Base-by-base conservation (phyloP, 2,888 invertebrate species). In the Lordiphosa andalusiaca region DNA sequence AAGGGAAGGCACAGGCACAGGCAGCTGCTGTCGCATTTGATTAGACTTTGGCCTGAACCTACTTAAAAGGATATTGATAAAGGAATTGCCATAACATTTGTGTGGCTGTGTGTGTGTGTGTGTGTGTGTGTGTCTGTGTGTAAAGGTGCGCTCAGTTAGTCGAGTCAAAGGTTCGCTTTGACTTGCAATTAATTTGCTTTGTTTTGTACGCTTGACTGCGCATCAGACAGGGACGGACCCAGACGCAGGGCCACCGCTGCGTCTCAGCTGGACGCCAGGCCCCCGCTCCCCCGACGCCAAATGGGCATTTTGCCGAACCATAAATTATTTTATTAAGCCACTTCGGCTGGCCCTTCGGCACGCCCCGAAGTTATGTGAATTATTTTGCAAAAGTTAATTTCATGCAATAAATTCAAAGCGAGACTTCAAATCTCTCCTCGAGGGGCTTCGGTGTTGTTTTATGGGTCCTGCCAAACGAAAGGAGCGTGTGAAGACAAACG, bases 171-270 rank as follows among this genome's bases (percentile, higher is more conserved):
- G 70, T 69, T 84, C 53, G 55, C 69, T 81, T 86, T 81, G 85
- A 78, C 86, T 78, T 80, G 83, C 82, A 85, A 86, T 86, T 86
- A 86, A 86, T 86, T 84, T 82, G 85, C 86, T 86, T 85, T 86
- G 85, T 86, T 86, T 72, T 75, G 75, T 76, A 42, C 83, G 66
- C 74, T 77, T 72, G 73, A 84, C 77, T 83, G 76, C 69, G 46
- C 62, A 72, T 21, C n/a, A 46, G 42, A 58, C 50, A 41, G 37
- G 33, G 6, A 53, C 36, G 16, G 46, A 40, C 39, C 12, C 52
- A 12, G 13, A 40, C 21, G 39, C 37, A 40, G 47, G 44, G 33
- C 35, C 12, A 13, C 50, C 44, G 58, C 59, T 54, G 47, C 36
- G 59, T 30, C 37, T 12, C 19, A 38, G 48, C 21, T 36, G 51